Percentiles rank a stretch among this genome's conserved stretches.
Evolutionary conservation across 2,888 invertebrate genomes (phyloP).

Genomic region (Lissonota sp.): DNA sequence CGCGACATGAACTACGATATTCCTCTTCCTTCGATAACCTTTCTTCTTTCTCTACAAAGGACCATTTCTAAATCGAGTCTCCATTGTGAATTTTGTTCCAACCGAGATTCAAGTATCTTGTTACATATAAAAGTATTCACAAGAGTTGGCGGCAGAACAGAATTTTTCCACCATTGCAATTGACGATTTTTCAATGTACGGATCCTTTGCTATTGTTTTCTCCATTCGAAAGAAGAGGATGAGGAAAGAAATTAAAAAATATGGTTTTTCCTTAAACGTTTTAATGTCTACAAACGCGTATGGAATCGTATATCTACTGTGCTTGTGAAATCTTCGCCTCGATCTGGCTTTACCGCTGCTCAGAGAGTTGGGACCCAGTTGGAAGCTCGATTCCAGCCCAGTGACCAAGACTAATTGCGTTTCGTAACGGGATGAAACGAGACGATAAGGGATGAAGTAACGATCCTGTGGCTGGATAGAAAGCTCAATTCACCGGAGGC

Average conservation of each 20-base stretch:
- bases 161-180: no score
- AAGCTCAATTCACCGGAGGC: slow-evolving; percentile 44
- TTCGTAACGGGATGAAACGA: slow-evolving; percentile 60
- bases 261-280: no score
- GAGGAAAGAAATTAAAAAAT: no score
- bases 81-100: no score
- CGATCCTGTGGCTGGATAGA: slow-evolving; percentile 1
- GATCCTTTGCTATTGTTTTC: no score
- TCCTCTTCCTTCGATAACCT: not conserved
- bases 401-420: slow-evolving; percentile 69
- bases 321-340: slow-evolving; percentile 30
- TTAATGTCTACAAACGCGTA: not conserved
- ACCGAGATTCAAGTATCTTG: no score
- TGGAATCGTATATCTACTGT: slow-evolving; percentile 32
- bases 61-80: no score
- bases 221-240: no score
- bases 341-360: slow-evolving; percentile 20
- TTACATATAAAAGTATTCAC: no score
- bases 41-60: no score
- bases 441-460: slow-evolving; percentile 22
- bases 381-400: slow-evolving; percentile 62
- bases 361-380: slow-evolving; percentile 60
- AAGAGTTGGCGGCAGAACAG: no score
- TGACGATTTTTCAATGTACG: no score
- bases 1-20: not conserved